Evolutionary conservation across 2,888 invertebrate species (phyloP), one percentile per base, ranked within the genome.

Genomic region (Drosophila putrida): DNA sequence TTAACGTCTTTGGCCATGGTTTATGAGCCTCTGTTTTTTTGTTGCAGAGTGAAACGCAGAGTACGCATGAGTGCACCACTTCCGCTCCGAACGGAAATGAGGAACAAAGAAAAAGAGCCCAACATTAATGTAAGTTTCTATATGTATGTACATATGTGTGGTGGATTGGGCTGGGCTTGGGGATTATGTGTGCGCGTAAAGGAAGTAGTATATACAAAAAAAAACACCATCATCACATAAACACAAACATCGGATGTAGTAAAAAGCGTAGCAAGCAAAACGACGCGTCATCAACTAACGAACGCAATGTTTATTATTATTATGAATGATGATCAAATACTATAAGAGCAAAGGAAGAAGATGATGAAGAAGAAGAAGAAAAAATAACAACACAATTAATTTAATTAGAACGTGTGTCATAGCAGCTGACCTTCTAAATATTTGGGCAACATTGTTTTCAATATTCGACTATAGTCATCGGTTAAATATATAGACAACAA

Each of bases 1-100:
- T 44, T 44, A 43, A 36, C 20, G 13, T 44, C 47, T 69, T 60
- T 54, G 62, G 55, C 63, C 69, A 64, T 80, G 84, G 71, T 57
- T 63, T 67, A 38, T 58, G 44, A 41, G 33, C 20, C 20, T 20
- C 20, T 49, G 28, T 54, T 25, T 65, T 54, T 54, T 35, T 74
- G 46, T 50, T 85, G 71, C 75, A 71, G 70, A 82, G 75, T 72
- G 67, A 67, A 86, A 75, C 68, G 51, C 75, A 46, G 59, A 65
- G 63, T 68, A 85, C 72, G 89, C 89, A 77, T 90, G 88, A 90
- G 85, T 90, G 81, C 82, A 82, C 80, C 76, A 90, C 90, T 90
- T 90, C 91, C 90, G 90, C 25, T 89, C 53, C 25, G 57, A 78
- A 44, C 85, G 85, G 88, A 85, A 77, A 75, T 74, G 58, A 44